Evolutionary conservation across 2,888 invertebrate genomes (phyloP), one percentile per base, ranked within the genome.

Genomic region (Lasius platythorax): DNA sequence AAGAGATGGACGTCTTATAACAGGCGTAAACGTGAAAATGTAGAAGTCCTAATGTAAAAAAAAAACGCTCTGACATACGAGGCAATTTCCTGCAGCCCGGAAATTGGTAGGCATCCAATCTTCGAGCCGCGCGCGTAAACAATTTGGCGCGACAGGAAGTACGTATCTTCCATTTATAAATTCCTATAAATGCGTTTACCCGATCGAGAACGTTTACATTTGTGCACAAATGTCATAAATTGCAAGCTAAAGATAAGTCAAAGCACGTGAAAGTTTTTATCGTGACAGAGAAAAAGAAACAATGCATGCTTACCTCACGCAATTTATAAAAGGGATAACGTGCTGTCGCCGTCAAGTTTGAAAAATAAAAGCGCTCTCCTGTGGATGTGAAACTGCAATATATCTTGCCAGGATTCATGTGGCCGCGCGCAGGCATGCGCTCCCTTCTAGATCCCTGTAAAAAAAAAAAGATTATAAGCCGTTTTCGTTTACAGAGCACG

Each of bases 31-130:
- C 1, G n/a, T 5, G 15, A 33, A 33, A 53, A 33, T n/a, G 3
- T 9, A 18, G 30, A 18, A 30, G 9, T n/a, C 8, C n/a, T 3
- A 50, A 30, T 23, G 23, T 23, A 23, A 23, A 23, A 23, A 23
- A 23, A 23, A 23, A 23, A 50, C 50, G 33, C 1, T 12, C 12
- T 5, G 11, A 23, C 40, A 66, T 18, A n/a, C n/a, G 50, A 70
- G n/a, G 15, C 18, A 50, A 68, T 50, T 50, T 3, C 18, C 30
- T 18, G 18, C 46, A 50, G 15, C 9, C 11, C 50, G 50, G 50
- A 70, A 70, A 70, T 68, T 68, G 46, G 28, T n/a, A 53, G 6
- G 50, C n/a, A 18, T 33, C n/a, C 33, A 70, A 50, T 70, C 12
- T 50, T 70, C 68, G 11, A 30, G 11, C 30, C 30, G 30, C 68